A percentile compares a stretch with the other conserved stretches of the same genome.
phyloP scores from a whole-genome alignment of 1,140 invertebrate species.

The Solenopsis invicta region DNA sequence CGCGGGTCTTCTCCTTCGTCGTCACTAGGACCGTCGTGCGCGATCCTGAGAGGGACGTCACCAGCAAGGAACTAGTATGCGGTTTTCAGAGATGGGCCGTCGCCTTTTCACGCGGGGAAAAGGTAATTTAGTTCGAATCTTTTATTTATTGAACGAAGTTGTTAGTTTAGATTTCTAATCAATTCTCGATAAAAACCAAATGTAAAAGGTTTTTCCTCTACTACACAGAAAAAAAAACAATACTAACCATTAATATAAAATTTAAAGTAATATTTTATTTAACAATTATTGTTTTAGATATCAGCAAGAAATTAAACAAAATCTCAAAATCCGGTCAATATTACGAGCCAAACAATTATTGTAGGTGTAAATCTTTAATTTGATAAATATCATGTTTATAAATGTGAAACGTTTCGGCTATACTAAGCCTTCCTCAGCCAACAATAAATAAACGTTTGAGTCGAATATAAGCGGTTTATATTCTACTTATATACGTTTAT shows the following conservation, averaged over 20 bases:
- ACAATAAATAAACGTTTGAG: too few relatives aligned
- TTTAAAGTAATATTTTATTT: background rate
- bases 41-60: slow-evolving; percentile 93
- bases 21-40: slow-evolving; percentile 93
- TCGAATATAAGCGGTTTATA: too few relatives aligned
- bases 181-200: background rate
- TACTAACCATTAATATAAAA: background rate
- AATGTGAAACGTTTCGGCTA: too few relatives aligned
- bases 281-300: too few relatives aligned
- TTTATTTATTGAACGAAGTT: background rate
- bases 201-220: background rate
- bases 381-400: too few relatives aligned
- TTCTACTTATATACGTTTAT: too few relatives aligned
- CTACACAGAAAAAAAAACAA: background rate
- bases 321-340: too few relatives aligned
- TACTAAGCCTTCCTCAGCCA: too few relatives aligned
- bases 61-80: slow-evolving; percentile 94
- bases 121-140: slow-evolving; percentile 83
- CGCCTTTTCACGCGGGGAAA: slow-evolving; percentile 93
- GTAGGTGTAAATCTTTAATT: too few relatives aligned
- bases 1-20: slow-evolving; percentile 95
- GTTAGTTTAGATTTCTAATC: background rate
- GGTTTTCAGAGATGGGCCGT: slow-evolving; percentile 96
- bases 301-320: too few relatives aligned
- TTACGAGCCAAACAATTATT: too few relatives aligned